Evolutionary conservation across 2,113 vertebrate genomes (phyloP).

Genomic region (Pelusios castaneus): DNA sequence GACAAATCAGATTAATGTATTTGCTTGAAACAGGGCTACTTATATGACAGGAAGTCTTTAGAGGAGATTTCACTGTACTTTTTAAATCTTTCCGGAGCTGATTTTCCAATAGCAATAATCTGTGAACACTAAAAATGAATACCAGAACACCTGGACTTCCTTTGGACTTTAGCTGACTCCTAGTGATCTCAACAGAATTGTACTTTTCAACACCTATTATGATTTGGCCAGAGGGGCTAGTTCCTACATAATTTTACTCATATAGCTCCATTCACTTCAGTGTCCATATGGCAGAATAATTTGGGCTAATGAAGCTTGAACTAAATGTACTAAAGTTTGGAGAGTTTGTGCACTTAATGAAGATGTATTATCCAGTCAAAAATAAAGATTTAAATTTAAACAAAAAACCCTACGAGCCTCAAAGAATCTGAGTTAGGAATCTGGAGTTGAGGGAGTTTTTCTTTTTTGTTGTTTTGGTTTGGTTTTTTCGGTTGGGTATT

Average conservation of each 20-base stretch:
- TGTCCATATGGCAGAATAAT: neutral
- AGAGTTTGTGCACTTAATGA: neutral
- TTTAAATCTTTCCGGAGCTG: neutral
- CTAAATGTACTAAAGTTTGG: neutral
- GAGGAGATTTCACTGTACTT: neutral
- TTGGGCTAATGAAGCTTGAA: too few species aligned
- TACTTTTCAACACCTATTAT: neutral
- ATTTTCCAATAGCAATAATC: neutral
- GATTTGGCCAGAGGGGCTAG: neutral
- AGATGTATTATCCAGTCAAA: neutral
- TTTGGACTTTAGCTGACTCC: neutral
- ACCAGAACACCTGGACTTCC: neutral
- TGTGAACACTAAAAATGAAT: neutral
- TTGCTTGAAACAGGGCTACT: neutral
- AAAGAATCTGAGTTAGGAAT: neutral
- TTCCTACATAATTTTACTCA: constrained; percentile 20
- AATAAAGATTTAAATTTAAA: neutral
- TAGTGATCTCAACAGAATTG: neutral
- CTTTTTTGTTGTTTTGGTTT: too few species aligned
- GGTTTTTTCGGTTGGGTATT: too few species aligned
- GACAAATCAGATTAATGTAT: neutral
- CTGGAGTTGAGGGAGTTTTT: too few species aligned
- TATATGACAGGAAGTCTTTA: neutral
- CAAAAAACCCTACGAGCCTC: neutral
- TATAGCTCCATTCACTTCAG: neutral